Base-by-base conservation (phyloP, 2,113 vertebrate genomes). In the Neotoma lepida region DNA sequence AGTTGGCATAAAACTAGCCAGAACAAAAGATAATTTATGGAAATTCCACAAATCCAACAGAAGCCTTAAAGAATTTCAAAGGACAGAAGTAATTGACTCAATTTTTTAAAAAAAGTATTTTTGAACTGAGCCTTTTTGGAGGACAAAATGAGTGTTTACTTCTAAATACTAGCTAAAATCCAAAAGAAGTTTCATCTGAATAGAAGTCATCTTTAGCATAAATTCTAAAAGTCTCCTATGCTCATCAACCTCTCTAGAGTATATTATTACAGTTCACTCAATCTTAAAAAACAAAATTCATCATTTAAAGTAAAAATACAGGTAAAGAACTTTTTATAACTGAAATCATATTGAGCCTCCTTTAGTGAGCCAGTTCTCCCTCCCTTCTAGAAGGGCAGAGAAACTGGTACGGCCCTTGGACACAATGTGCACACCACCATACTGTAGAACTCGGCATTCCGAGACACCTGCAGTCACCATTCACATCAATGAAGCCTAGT, bases 161-260 rank as follows among this genome's bases (percentile, higher is more conserved):
- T 89, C 81, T 90, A 96, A 81, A 95, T 80, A 86, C 14, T 71
- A 71, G 6, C 88, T 88, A 96, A 96, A 95, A 92, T 26, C 4
- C 54, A 85, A 71, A 94, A 2, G 13, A 81, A 86, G 74, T 28
- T 56, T 80, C 30, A 95, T 56, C 49, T 84, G 61, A 87, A 89
- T 92, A 86, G 90, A 96, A 88, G 86, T 92, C 30, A 73, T 35
- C 30, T n/a, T 91, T 68, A 73, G 10, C 78, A 49, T 85, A 77
- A 91, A 71, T 90, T 76, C 92, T 74, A 80, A 58, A 85, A 71
- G 63, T 76, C 64, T 77, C 8, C 61, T 5, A 88, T 76, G 93
- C 95, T 97, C 97, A 54, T 91, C 91, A 97, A 97, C 94, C 97
- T 98, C 97, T 94, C 98, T 98, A 97, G 96, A 97, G 97, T 51